Evolutionary conservation across 2,888 invertebrate genomes (phyloP), one percentile per base, ranked within the genome.

Genomic region (Pterobdella sp.): DNA sequence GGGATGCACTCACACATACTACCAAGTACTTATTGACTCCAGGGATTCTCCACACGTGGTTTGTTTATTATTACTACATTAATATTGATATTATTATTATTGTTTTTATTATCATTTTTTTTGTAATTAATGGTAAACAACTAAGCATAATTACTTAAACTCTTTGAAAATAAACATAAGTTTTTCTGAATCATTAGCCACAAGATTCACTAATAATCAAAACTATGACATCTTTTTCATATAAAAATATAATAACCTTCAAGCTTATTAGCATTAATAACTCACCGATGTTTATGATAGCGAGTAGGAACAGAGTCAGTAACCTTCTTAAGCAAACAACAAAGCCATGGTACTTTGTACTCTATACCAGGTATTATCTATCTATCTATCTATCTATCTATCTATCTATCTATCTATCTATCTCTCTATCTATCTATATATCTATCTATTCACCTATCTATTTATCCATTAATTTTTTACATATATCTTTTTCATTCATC

Each of bases 221-320:
- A n/a, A n/a, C n/a, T n/a, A n/a, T n/a, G n/a, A n/a, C n/a, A n/a
- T n/a, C n/a, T n/a, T n/a, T n/a, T n/a, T n/a, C n/a, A n/a, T n/a
- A n/a, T n/a, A n/a, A n/a, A n/a, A n/a, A n/a, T n/a, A n/a, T n/a
- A n/a, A n/a, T n/a, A n/a, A n/a, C n/a, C n/a, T n/a, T n/a, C n/a
- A n/a, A n/a, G n/a, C n/a, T n/a, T n/a, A n/a, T n/a, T n/a, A n/a
- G n/a, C n/a, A n/a, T n/a, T n/a, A n/a, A n/a, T n/a, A n/a, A n/a
- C n/a, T n/a, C n/a, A n/a, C n/a, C n/a, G n/a, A n/a, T n/a, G n/a
- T n/a, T n/a, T n/a, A n/a, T n/a, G n/a, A n/a, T n/a, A 93, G 94
- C 88, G 95, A 80, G 94, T 96, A n/a, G 96, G 95, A 85, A 93
- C 95, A 1, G 95, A 96, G 86, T 93, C 95, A 3, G 96, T 96